Conservation (phyloP, 2,113 vertebrate species). For the Lasiurus cinereus region DNA sequence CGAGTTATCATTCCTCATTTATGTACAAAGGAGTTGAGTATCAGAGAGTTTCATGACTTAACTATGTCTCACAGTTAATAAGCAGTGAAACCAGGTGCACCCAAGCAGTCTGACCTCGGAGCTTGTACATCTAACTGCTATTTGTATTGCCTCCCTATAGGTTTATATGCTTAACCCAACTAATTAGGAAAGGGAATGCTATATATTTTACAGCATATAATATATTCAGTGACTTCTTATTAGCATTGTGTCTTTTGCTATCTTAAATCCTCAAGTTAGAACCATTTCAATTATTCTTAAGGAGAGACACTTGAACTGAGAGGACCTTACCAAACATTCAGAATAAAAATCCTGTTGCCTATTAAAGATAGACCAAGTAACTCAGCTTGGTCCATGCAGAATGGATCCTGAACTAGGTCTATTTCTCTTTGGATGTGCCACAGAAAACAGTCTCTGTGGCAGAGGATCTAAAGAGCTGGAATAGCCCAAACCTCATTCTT, state of each 20-base stretch:
- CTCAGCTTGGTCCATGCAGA: neutral
- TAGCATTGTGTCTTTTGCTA: slow-evolving; percentile 20
- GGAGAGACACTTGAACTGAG: slow-evolving; percentile 12
- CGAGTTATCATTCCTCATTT: neutral
- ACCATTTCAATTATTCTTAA: slow-evolving; percentile 25
- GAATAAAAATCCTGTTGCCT: slow-evolving; percentile 20
- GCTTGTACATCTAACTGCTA: neutral
- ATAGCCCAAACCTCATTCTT: neutral
- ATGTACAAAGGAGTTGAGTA: neutral
- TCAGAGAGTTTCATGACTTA: neutral
- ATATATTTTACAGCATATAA: neutral
- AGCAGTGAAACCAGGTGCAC: neutral
- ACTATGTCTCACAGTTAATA: neutral
- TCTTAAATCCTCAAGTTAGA: neutral
- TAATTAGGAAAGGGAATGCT: neutral
- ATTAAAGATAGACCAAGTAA: neutral
- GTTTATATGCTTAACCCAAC: neutral
- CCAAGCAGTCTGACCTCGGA: neutral
- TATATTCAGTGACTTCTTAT: neutral
- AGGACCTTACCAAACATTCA: neutral
- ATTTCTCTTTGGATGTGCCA: neutral
- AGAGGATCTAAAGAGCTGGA: neutral
- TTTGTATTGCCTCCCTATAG: neutral
- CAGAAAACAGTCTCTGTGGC: neutral
- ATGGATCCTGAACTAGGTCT: neutral